Base-by-base conservation (phyloP, 2,113 vertebrate species). In the Pao palembangensis region DNA sequence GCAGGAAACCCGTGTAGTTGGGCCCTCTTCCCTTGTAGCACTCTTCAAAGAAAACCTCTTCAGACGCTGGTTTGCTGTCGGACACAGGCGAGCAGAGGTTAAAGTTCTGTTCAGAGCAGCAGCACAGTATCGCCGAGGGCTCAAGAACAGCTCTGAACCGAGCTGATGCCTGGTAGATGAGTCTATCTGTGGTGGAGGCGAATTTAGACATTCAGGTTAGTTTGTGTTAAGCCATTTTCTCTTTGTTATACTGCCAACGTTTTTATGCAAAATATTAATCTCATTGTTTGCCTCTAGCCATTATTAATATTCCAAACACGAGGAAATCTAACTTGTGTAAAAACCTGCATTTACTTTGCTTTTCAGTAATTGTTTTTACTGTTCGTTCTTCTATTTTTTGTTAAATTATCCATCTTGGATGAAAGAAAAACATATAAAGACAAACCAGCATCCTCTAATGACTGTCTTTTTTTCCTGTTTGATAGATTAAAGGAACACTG, bases 401-500 rank as follows among this genome's bases (percentile, higher is more conserved):
- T 12, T 11, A 38, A 11, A 11, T 44, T 17, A 13, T 44, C 5
- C 13, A 17, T 44, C 43, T 17, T 44, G 34, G 58, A 63, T 76
- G 50, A 76, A 73, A 81, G 7, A 6, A 16, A 60, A 55, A 64
- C 47, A 67, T 51, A 56, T 49, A 56, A 20, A 64, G 57, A 50
- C 71, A 63, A 42, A 6, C 5, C 23, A 20, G 42, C 21, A 70
- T 67, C 60, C 62, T 68, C 79, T 80, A 71, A 86, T 79, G 76
- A 73, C 64, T 71, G 67, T 69, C 69, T 78, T 69, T 55, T 16
- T 76, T 69, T 68, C 58, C 66, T 69, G 53, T 87, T 75, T 78
- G 79, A 81, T 71, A 84, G 78, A 88, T 89, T 85, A 88, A 84
- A 88, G 60, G 71, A 85, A 79, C 75, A 51, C 79, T 87, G 86